These are phyloP conservation scores for Cyclophora albipunctata DNA, from an alignment of 2,888 invertebrate species.

Conservation along the genomic window DNA sequence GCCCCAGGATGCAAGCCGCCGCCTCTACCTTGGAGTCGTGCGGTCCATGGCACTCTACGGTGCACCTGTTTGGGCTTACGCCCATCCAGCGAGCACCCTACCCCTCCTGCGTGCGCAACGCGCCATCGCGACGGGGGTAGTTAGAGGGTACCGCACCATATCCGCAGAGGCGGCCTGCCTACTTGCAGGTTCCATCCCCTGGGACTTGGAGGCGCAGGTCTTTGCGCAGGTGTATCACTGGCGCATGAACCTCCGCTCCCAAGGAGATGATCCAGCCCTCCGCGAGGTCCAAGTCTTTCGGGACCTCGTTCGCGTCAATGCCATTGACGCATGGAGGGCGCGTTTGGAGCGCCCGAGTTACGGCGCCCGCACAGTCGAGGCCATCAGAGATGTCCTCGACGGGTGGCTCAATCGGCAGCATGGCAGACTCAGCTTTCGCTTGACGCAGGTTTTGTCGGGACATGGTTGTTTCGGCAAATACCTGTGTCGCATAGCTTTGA, in stretches of 20 bases:
- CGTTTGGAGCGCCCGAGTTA: neutral
- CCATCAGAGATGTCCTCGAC: neutral
- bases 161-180: constrained; percentile 5
- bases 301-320: neutral
- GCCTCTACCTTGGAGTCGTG: neutral
- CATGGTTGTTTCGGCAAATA: constrained; percentile 1
- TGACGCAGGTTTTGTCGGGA: neutral
- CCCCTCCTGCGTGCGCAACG: neutral
- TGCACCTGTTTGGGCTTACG: neutral
- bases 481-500: constrained; percentile 1
- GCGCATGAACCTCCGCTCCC: neutral
- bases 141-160: constrained; percentile 5
- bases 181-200: constrained; percentile 3
- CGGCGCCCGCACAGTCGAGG: neutral
- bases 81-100: neutral
- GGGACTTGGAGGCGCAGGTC: constrained; percentile 6
- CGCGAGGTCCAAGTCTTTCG: neutral
- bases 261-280: neutral
- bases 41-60: constrained; percentile 1
- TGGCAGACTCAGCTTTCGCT: neutral
- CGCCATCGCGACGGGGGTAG: neutral
- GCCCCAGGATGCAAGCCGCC: neutral
- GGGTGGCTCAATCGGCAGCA: neutral
- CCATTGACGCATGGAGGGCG: neutral
- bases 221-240: neutral